Base-by-base conservation (phyloP, 1,140 invertebrate genomes). In the Papilio machaon region DNA sequence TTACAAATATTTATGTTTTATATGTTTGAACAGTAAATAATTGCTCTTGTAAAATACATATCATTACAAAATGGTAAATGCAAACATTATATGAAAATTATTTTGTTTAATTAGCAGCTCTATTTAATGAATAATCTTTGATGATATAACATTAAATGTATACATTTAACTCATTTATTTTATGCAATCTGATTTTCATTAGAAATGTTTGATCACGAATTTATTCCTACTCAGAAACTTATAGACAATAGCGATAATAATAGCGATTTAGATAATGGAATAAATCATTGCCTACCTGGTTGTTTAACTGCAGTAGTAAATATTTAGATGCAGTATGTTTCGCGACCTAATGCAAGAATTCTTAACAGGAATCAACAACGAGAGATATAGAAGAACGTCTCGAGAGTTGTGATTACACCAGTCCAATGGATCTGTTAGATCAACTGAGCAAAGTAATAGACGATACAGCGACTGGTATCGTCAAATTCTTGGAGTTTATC, bases 401-500 rank as follows among this genome's bases (percentile, higher is more conserved):
- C 11, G 83, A 87, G 73, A 84, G 78, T 5, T 82, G 77, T 15
- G 86, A 92, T 10, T 89, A 87, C 23, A 70, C 67, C 19, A 81
- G 79, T 11, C 81, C 84, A 2, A 82, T 74, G 46, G 86, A 88
- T 6, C 79, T 92, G 0, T 67, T 85, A 1, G 84, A 88, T 2
- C 84, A 89, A 17, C 54, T 91, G 1, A 86, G 88, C 10, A 87
- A 77, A 30, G 84, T 83, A 6, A 49, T 87, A 9, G 85, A 91
- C 58, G 84, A 88, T 43, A 81, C 85, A 4, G 81, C 84, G 0
- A 82, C 47, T 5, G 87, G 85, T n/a, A 87, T 92, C 17, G 11
- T 83, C 30, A 89, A 89, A 52, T 91, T 89, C 80, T 70, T 93
- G 17, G 86, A 91, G 17, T 85, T 89, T 2, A 74, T 89, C 5